Conservation (phyloP, 2,888 invertebrate species). For the Andrena chrysosceles region DNA sequence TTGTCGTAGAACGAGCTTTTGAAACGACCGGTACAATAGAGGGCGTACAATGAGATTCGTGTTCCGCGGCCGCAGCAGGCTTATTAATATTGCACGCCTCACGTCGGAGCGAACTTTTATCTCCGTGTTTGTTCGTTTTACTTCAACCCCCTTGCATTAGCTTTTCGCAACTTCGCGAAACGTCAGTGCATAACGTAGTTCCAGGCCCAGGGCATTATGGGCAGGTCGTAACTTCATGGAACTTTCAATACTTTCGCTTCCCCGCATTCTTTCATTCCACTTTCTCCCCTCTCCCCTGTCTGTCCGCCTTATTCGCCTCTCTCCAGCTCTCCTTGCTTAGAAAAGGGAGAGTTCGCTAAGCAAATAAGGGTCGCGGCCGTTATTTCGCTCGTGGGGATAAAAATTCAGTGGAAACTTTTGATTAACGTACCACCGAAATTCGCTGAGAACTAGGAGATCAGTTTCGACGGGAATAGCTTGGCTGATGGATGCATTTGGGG, state of each 20-base stretch:
- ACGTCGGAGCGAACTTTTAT: constrained; percentile 56
- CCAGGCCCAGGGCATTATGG: constrained; percentile 12
- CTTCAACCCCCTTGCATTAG: constrained; percentile 13
- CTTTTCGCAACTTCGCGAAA: constrained; percentile 37
- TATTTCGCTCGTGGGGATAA: constrained; percentile 21
- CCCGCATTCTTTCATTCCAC: constrained; percentile 14
- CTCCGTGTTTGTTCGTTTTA: constrained; percentile 48
- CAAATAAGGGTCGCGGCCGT: constrained; percentile 36
- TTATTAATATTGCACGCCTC: constrained; percentile 62
- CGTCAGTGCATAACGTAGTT: constrained; percentile 25
- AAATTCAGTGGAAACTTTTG: constrained; percentile 26
- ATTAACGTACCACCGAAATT: constrained; percentile 25
- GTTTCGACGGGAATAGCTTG: neutral
- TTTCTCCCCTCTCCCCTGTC: neutral
- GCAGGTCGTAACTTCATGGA: constrained; percentile 33
- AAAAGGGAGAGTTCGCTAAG: neutral
- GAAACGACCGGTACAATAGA: constrained; percentile 31
- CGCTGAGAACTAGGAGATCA: neutral
- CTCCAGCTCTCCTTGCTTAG: no score
- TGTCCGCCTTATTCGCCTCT: no score
- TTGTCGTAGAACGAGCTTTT: constrained; percentile 38
- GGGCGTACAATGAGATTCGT: constrained; percentile 51
- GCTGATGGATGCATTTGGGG: no score
- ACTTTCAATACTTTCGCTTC: constrained; percentile 41
- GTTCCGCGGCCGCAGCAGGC: constrained; percentile 27